phyloP scores from a whole-genome alignment of 2,113 vertebrate species.

The Pollachius pollachius region DNA sequence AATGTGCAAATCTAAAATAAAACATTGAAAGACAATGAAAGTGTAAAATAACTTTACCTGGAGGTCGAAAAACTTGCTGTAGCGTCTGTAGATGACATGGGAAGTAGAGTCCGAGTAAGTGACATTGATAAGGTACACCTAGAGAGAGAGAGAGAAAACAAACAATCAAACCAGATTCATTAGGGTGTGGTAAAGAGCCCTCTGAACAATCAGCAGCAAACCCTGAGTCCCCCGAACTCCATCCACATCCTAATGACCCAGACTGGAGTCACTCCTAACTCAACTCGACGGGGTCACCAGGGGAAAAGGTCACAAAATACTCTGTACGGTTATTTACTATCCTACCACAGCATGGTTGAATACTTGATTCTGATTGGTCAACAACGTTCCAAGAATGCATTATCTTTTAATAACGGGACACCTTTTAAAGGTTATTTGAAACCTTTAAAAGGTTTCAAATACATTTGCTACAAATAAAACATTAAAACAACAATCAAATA shows the following conservation, averaged over 20 bases:
- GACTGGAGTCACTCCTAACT: conserved; percentile 43
- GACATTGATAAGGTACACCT: conserved; percentile 96
- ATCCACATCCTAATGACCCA: conserved; percentile 29
- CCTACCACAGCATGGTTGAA: no score
- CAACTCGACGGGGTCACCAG: conserved; percentile 39
- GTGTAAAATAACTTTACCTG: conserved; percentile 74
- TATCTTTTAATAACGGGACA: no score
- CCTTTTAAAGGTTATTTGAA: no score
- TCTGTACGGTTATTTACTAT: no score
- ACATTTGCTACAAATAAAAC: no score
- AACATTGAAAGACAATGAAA: not conserved
- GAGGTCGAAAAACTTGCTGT: conserved; percentile 97
- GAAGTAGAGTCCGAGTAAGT: conserved; percentile 91
- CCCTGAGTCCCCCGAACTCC: conserved; percentile 3
- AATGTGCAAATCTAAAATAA: not conserved
- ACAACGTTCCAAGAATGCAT: no score
- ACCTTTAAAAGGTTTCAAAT: no score
- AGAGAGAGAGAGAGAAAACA: conserved; percentile 20
- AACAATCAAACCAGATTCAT: conserved; percentile 37
- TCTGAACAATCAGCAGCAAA: conserved; percentile 41
- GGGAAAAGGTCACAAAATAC: conserved; percentile 28
- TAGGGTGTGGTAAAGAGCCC: conserved; percentile 16
- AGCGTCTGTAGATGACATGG: conserved; percentile 91
- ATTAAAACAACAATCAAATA: no score
- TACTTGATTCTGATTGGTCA: no score